Base-by-base conservation (phyloP, 2,888 invertebrate species). In the Iphiclides podalirius region DNA sequence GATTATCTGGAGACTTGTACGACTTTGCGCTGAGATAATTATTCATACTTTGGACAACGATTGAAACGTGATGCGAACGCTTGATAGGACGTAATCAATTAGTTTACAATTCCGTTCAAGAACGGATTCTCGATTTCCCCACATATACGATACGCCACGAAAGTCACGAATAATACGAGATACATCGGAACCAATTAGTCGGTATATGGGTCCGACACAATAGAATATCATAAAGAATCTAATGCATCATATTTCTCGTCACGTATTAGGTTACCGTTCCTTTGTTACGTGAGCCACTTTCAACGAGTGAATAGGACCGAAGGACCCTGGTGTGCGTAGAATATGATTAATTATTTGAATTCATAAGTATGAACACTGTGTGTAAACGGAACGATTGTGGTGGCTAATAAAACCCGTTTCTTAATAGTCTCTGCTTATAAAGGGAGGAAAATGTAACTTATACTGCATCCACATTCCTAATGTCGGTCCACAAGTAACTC, bases 261-360 rank as follows among this genome's bases (percentile, higher is more conserved):
- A 88, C 87, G 87, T 88, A 79, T 76, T 72, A 67, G 75, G 80
- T 83, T 83, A 85, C 87, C 80, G 85, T 82, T 83, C 80, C 79
- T 76, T 84, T 82, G 82, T 85, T 82, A 84, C 85, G 87, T 81
- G 87, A 75, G 78, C 83, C 77, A 87, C 87, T 86, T 87, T 85
- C 83, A 74, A 84, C 70, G 74, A 78, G 77, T 79, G 80, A 79
- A 83, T 76, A 77, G 80, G 73, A 69, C 67, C 72, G 70, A 71
- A 76, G 75, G 73, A 78, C 70, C 60, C 61, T 57, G 65, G 68
- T 87, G 86, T 79, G 87, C 71, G 72, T 63, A 55, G 87, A 86
- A 88, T 88, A 75, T 79, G 61, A 83, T 87, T 86, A 85, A 84
- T 86, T 84, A 79, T 71, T 70, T 66, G 70, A 67, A 72, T 67